These are phyloP conservation scores for Jordanella pulchra DNA, from an alignment of 2,797 vertebrate genomes.

Conservation along the genomic window DNA sequence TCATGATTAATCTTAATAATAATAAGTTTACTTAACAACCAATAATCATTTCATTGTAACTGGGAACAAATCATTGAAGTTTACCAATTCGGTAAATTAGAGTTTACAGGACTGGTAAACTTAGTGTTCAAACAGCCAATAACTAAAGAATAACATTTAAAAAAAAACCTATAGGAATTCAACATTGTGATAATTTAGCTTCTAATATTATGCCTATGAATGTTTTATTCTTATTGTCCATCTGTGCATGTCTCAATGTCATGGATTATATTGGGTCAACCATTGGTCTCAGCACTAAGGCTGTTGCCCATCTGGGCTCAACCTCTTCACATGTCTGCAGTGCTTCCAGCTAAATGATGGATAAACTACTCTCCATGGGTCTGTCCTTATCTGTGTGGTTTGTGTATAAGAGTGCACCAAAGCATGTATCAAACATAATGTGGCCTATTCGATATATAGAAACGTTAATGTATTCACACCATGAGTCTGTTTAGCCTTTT, in stretches of 20 bases:
- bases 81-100: too few species aligned
- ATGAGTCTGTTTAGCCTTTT: constrained; percentile 34
- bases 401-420: constrained; percentile 5
- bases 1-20: too few species aligned
- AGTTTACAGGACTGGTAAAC: not conserved
- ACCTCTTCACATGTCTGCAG: constrained; percentile 6
- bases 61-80: too few species aligned
- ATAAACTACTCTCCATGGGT: constrained; percentile 13
- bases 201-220: not conserved
- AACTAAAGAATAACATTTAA: not conserved
- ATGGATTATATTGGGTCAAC: constrained; percentile 18
- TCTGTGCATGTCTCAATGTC: not conserved
- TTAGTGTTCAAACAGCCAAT: too few species aligned
- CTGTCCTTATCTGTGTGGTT: constrained; percentile 4
- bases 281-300: constrained; percentile 17
- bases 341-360: constrained; percentile 32
- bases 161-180: not conserved
- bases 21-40: too few species aligned
- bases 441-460: constrained; percentile 24
- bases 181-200: not conserved
- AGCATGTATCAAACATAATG: constrained; percentile 15
- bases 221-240: not conserved
- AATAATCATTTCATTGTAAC: too few species aligned
- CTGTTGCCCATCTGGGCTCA: constrained; percentile 12
- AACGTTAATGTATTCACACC: constrained; percentile 58